Evolutionary conservation across 2,113 vertebrate species (phyloP).

Genomic region (Sprattus sprattus): DNA sequence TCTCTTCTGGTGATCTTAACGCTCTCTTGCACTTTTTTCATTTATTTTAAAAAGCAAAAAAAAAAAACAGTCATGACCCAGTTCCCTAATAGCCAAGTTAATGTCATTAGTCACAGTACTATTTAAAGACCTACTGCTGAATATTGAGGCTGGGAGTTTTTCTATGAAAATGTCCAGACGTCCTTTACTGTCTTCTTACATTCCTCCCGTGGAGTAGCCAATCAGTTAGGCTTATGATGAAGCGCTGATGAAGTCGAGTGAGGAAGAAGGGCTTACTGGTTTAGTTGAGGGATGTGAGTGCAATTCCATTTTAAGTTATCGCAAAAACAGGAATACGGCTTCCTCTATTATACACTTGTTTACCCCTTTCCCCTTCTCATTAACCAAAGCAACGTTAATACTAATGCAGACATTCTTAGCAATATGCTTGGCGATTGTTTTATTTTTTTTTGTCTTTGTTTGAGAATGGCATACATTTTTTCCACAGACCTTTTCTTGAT

Average conservation of each 20-base stretch:
- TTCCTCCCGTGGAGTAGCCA: background rate
- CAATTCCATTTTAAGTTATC: background rate
- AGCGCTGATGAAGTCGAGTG: background rate
- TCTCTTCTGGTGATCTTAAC: background rate
- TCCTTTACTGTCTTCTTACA: background rate
- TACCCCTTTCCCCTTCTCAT: background rate
- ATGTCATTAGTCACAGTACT: slow-evolving; percentile 7
- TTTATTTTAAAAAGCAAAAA: background rate
- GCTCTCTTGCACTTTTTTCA: background rate
- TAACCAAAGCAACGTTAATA: slow-evolving; percentile 1
- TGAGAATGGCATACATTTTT: background rate
- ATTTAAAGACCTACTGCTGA: slow-evolving; percentile 14
- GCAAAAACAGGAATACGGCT: background rate
- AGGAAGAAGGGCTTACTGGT: background rate
- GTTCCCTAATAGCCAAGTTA: slow-evolving; percentile 6
- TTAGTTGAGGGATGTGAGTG: background rate
- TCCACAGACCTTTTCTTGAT: background rate
- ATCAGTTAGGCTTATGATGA: background rate
- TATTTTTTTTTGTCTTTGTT: background rate
- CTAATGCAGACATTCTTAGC: background rate
- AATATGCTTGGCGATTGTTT: background rate
- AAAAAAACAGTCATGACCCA: background rate
- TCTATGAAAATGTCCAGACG: background rate
- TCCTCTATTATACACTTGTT: background rate
- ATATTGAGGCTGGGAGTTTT: background rate